Evolutionary conservation across 2,797 vertebrate genomes (phyloP), one percentile per base, ranked within the genome.

Genomic region (Hemibagrus guttatus): DNA sequence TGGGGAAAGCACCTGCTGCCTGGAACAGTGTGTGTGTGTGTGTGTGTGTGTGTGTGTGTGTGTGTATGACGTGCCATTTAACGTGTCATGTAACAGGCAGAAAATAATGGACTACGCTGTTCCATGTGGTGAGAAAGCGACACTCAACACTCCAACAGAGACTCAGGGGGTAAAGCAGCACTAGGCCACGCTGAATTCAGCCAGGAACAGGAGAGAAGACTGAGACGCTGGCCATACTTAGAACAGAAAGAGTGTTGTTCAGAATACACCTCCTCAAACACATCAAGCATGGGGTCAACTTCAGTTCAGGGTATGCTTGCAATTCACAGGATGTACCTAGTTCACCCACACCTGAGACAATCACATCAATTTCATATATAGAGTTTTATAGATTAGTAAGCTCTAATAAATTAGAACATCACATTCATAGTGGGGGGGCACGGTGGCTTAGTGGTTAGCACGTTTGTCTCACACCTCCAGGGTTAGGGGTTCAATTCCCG

Each of bases 121-220:
- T 89, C 85, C 66, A 31, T 19, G 78, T 80, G 79, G 89, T 92
- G 92, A 90, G 94, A 95, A 90, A 94, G 93, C 92, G 94, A 93
- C 92, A 94, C 85, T 90, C 89, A 90, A 92, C 89, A 89, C 92
- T 90, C 88, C 68, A 91, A 86, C 86, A 89, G 42, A 66, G 61
- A 66, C 42, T 52, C 80, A 21, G 26, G 42, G 21, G 61, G 39
- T 54, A 35, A 59, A 72, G 84, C 80, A 19, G 7, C 58, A 54
- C 21, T 49, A 26, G 83, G 79, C 31, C 19, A 39, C 0, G 3
- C 23, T 5, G 49, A 66, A 42, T 85, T 54, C n/a, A 52, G 52
- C 79, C 84, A 78, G 81, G 71, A 42, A 83, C 23, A 85, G 13
- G 58, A 76, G 39, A 83, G 28, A 83, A 63, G 81, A 7, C 61